phyloP scores from a whole-genome alignment of 2,888 invertebrate species.

The Ecliptopera silaceata region DNA sequence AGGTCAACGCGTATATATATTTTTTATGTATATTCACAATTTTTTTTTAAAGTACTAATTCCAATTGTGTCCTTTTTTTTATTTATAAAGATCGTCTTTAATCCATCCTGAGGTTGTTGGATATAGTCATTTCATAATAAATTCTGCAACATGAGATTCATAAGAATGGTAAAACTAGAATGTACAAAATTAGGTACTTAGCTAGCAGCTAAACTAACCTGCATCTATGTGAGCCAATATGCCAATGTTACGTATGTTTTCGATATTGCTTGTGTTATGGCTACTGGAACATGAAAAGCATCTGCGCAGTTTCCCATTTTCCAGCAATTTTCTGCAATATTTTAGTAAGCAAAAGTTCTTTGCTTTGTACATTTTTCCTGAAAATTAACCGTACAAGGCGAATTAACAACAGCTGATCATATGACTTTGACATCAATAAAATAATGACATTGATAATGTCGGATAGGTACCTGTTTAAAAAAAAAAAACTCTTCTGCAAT shows the following conservation, averaged over 20 bases:
- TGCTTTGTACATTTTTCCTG: constrained; percentile 40
- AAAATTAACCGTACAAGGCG: not conserved
- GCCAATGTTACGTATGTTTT: constrained; percentile 92
- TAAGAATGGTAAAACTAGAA: too few species aligned
- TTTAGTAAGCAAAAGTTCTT: constrained; percentile 58
- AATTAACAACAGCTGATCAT: constrained; percentile 4
- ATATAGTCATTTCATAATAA: too few species aligned
- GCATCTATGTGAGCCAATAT: constrained; percentile 98
- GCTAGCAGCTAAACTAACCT: constrained; percentile 79
- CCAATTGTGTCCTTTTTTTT: too few species aligned
- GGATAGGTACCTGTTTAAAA: too few species aligned
- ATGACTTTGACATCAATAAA: constrained; percentile 4
- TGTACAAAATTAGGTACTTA: too few species aligned
- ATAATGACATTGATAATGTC: not conserved
- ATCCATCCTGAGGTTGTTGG: too few species aligned
- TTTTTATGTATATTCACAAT: too few species aligned
- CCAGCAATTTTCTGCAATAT: constrained; percentile 66
- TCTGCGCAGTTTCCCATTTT: constrained; percentile 53
- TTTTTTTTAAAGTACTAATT: too few species aligned
- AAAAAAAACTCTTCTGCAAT: not conserved
- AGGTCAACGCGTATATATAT: too few species aligned
- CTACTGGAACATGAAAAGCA: constrained; percentile 47
- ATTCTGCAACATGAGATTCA: too few species aligned
- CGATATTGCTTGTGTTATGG: constrained; percentile 45
- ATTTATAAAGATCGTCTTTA: too few species aligned